A percentile compares a stretch with the other conserved stretches of the same genome.
Evolutionary conservation across 2,888 invertebrate genomes (phyloP).

Genomic region (Polylopha cassiicola): DNA sequence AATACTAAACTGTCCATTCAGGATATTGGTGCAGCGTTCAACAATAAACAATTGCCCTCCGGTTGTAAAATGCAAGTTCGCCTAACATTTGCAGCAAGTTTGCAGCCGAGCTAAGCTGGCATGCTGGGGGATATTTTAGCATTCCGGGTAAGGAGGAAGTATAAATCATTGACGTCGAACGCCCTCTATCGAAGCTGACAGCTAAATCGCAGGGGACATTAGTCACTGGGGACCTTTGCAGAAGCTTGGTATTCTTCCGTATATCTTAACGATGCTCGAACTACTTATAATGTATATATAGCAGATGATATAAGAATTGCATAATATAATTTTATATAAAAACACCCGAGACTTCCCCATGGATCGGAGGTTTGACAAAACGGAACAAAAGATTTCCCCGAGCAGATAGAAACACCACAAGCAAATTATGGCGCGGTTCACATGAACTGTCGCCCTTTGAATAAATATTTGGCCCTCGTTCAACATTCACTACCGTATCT

Average conservation of each 20-base stretch:
- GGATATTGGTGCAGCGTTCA: conserved; percentile 13
- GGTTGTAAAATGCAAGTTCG: conserved; percentile 28
- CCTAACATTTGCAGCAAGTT: conserved; percentile 41
- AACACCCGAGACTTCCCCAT: no score
- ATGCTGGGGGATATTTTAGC: conserved; percentile 22
- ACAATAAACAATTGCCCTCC: conserved; percentile 20
- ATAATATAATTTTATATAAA: no score
- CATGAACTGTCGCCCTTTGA: conserved; percentile 19
- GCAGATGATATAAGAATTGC: no score
- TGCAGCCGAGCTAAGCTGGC: conserved; percentile 25
- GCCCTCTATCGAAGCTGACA: conserved; percentile 36
- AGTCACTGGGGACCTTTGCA: conserved; percentile 47
- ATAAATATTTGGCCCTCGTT: conserved; percentile 21
- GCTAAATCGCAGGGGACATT: conserved; percentile 51
- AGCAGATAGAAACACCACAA: conserved; percentile 12
- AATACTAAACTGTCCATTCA: conserved; percentile 9
- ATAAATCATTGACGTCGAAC: conserved; percentile 33
- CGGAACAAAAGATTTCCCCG: conserved; percentile 9
- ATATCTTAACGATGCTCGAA: conserved; percentile 12
- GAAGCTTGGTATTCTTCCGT: conserved; percentile 20
- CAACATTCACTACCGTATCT: conserved; percentile 21
- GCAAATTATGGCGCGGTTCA: conserved; percentile 17
- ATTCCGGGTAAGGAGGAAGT: conserved; percentile 21
- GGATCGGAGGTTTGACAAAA: no score
- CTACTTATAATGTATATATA: no score